These are phyloP conservation scores for Zaprionus kolodkinae DNA, from an alignment of 1,140 invertebrate species.

Conservation along the genomic window DNA sequence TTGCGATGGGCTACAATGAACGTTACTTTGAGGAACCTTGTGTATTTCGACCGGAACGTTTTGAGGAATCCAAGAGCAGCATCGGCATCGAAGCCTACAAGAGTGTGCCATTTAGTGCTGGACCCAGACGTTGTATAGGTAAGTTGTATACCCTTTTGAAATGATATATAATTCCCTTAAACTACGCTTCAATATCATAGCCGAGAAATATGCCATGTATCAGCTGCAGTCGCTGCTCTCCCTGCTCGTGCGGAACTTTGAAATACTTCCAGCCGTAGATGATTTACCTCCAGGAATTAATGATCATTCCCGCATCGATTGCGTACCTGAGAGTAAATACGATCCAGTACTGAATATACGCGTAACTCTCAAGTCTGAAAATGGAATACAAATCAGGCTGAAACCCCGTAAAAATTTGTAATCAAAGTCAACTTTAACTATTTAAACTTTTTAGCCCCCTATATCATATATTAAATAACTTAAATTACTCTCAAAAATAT, in stretches of 20 bases:
- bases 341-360: conserved; percentile 75
- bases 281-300: conserved; percentile 68
- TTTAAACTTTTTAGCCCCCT: background rate
- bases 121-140: conserved; percentile 77
- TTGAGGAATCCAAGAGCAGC: conserved; percentile 77
- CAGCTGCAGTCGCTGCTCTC: conserved; percentile 84
- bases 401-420: conserved; percentile 31
- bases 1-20: conserved; percentile 81
- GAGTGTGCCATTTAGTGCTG: conserved; percentile 87
- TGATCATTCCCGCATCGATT: conserved; percentile 68
- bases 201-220: conserved; percentile 84
- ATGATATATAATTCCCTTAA: background rate
- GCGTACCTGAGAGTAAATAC: conserved; percentile 72
- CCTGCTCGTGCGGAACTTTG: conserved; percentile 80
- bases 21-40: conserved; percentile 90
- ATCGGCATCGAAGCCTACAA: conserved; percentile 78
- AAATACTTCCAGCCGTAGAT: conserved; percentile 72
- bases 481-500: no score
- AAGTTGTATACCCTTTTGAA: background rate
- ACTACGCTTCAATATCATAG: conserved; percentile 29
- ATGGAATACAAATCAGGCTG: conserved; percentile 74
- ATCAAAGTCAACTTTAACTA: background rate
- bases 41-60: conserved; percentile 91
- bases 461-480: background rate
- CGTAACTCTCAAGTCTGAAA: conserved; percentile 75